These are phyloP conservation scores for Dynastes tityus DNA, from an alignment of 2,888 invertebrate genomes.

Conservation along the genomic window DNA sequence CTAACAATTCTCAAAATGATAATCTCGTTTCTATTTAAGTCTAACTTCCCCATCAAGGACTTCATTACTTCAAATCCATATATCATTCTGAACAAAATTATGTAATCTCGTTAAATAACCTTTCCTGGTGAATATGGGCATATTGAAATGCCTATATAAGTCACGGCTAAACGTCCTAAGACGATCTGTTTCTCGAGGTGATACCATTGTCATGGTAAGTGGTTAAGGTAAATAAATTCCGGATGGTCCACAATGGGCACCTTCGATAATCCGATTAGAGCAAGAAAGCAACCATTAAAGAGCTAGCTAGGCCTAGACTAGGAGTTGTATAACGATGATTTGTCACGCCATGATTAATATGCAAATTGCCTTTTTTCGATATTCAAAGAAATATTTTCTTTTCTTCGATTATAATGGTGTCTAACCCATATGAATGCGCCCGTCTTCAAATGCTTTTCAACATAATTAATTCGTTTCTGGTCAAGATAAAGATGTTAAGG, in stretches of 20 bases:
- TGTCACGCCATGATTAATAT: conserved; percentile 28
- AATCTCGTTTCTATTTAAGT: too few relatives aligned
- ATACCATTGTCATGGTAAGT: conserved; percentile 18
- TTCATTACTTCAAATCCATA: too few relatives aligned
- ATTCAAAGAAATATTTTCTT: conserved; percentile 10
- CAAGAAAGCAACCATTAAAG: neutral
- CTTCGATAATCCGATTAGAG: conserved; percentile 25
- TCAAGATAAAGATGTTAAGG: neutral
- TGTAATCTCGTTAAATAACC: too few relatives aligned
- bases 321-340: conserved; percentile 1
- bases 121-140: neutral
- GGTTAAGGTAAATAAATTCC: conserved; percentile 28
- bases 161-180: neutral
- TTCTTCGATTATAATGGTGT: conserved; percentile 14
- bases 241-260: conserved; percentile 6
- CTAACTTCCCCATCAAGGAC: too few relatives aligned
- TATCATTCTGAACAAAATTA: too few relatives aligned
- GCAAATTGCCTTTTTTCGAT: conserved; percentile 18
- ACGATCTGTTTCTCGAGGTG: conserved; percentile 14
- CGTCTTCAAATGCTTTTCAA: too few relatives aligned
- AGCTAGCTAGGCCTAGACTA: neutral
- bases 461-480: neutral
- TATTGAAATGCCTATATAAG: neutral
- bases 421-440: neutral
- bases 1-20: too few relatives aligned